These are phyloP conservation scores for Acanthochromis polyacanthus DNA, from an alignment of 2,113 vertebrate genomes.

Conservation along the genomic window DNA sequence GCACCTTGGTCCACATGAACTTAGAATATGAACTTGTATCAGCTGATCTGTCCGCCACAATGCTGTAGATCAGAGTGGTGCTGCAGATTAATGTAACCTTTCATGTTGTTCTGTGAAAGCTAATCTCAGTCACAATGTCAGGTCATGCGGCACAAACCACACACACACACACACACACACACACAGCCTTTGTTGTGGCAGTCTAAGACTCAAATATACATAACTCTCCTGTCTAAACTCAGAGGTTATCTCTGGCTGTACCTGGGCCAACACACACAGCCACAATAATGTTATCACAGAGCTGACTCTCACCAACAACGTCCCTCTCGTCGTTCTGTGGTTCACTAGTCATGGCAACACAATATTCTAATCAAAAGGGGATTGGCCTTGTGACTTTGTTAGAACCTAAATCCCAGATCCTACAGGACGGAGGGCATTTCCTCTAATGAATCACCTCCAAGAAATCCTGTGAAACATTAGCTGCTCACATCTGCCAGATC, in stretches of 20 bases:
- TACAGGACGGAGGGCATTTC: constrained; percentile 17
- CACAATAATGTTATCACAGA: neutral
- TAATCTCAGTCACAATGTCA: constrained; percentile 76
- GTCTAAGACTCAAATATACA: neutral
- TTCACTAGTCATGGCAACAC: neutral
- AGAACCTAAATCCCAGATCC: too few species aligned
- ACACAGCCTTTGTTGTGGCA: neutral
- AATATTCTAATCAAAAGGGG: too few species aligned
- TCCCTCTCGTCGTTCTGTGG: neutral
- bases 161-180: constrained; percentile 6
- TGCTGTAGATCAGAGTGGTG: constrained; percentile 9
- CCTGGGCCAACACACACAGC: neutral
- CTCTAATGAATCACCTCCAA: constrained; percentile 19
- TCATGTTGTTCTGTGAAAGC: constrained; percentile 55
- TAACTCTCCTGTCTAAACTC: neutral
- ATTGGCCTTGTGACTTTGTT: too few species aligned
- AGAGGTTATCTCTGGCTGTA: constrained; percentile 10
- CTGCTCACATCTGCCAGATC: neutral
- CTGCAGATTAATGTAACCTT: constrained; percentile 56
- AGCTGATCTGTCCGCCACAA: constrained; percentile 18
- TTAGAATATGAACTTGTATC: constrained; percentile 17
- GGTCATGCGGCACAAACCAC: constrained; percentile 55
- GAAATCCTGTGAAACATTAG: constrained; percentile 15
- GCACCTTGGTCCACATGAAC: neutral
- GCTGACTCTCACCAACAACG: constrained; percentile 2